A percentile compares a stretch with the other conserved stretches of the same genome.
Evolutionary conservation across 2,113 vertebrate genomes (phyloP).

Genomic region (Saiga tatarica): DNA sequence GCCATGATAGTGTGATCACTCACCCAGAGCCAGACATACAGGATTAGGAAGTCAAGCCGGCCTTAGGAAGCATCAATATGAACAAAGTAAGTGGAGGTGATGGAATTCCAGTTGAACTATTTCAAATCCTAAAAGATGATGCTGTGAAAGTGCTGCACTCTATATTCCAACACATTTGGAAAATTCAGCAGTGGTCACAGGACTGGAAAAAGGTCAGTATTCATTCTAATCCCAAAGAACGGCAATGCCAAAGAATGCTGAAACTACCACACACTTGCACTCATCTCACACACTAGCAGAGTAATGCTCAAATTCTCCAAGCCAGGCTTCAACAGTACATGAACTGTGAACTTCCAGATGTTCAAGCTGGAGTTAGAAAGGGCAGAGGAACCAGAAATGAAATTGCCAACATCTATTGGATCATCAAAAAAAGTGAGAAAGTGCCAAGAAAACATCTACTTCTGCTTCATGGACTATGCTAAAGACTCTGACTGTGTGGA

Average conservation of each 20-base stretch:
- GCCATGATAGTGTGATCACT: not conserved
- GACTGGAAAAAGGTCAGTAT: not conserved
- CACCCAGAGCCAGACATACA: not conserved
- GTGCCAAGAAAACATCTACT: not conserved
- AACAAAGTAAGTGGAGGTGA: not conserved
- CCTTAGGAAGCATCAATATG: not conserved
- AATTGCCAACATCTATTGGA: not conserved
- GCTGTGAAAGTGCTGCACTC: not conserved
- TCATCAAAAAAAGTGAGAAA: not conserved
- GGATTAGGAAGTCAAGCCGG: not conserved
- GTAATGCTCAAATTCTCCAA: not conserved
- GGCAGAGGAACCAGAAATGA: not conserved
- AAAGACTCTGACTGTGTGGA: not conserved
- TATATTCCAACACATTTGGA: not conserved
- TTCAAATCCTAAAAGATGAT: not conserved
- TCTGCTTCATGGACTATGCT: not conserved
- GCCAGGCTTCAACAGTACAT: not conserved
- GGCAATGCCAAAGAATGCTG: not conserved
- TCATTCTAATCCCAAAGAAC: not conserved
- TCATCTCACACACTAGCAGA: not conserved
- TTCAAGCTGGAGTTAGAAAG: not conserved
- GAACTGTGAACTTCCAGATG: not conserved
- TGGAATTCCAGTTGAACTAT: not conserved
- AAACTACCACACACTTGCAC: not conserved
- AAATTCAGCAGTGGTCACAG: not conserved